These are phyloP conservation scores for Thamnophis elegans DNA, from an alignment of 2,797 vertebrate genomes.

Conservation along the genomic window DNA sequence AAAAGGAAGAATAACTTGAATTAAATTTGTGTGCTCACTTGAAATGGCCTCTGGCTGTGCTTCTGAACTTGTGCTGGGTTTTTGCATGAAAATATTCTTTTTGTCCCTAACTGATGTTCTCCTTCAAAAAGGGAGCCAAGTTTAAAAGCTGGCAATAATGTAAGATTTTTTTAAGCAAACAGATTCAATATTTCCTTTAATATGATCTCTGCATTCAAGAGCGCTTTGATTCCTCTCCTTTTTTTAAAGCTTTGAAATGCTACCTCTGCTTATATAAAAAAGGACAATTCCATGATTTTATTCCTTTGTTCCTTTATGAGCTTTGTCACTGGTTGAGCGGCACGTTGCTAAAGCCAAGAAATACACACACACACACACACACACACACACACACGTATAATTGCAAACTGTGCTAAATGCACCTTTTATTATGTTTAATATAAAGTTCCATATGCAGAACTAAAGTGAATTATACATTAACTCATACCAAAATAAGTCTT, in stretches of 20 bases:
- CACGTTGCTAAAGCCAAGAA: slow-evolving; percentile 78
- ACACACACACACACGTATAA: too few species aligned
- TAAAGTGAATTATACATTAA: slow-evolving; percentile 75
- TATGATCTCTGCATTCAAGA: slow-evolving; percentile 83
- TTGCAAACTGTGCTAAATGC: slow-evolving; percentile 78
- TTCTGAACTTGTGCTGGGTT: slow-evolving; percentile 80
- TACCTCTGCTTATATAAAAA: slow-evolving; percentile 76
- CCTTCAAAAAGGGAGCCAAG: slow-evolving; percentile 80
- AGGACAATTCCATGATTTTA: slow-evolving; percentile 80
- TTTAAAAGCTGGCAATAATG: slow-evolving; percentile 82
- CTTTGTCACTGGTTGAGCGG: slow-evolving; percentile 76
- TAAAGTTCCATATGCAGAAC: slow-evolving; percentile 73
- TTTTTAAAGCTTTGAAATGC: slow-evolving; percentile 78
- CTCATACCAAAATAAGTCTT: slow-evolving; percentile 77
- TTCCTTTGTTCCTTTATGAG: slow-evolving; percentile 81
- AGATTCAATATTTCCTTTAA: slow-evolving; percentile 83
- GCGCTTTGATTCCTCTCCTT: slow-evolving; percentile 81
- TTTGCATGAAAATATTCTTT: slow-evolving; percentile 85
- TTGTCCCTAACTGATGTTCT: slow-evolving; percentile 80
- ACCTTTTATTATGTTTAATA: slow-evolving; percentile 81
- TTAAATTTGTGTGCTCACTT: slow-evolving; percentile 81
- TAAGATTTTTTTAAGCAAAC: slow-evolving; percentile 83
- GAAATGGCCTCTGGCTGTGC: slow-evolving; percentile 82
- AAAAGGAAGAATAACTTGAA: slow-evolving; percentile 81
- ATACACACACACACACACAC: slow-evolving; percentile 33